phyloP scores from a whole-genome alignment of 2,888 invertebrate genomes.

The Orchesellides sinensis region DNA sequence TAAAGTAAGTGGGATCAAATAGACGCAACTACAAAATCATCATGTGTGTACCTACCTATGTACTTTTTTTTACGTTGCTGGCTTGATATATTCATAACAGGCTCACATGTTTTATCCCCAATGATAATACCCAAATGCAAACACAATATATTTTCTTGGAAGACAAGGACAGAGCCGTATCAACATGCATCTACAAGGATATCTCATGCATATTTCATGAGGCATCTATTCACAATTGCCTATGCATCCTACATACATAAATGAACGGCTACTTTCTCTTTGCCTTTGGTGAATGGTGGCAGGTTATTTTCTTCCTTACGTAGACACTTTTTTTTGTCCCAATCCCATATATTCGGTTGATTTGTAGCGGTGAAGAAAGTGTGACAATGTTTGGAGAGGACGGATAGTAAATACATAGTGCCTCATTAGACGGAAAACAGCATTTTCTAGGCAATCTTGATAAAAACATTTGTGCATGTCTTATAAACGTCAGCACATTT shows the following conservation, averaged over 20 bases:
- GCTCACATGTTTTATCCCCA: no score
- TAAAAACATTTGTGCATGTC: conserved; percentile 27
- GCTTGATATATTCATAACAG: no score
- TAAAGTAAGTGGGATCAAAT: no score
- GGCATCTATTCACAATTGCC: conserved; percentile 12
- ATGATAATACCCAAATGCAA: no score
- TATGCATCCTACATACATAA: not conserved
- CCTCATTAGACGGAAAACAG: conserved; percentile 51
- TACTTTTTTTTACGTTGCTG: no score
- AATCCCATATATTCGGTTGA: conserved; percentile 8
- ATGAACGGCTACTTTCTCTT: not conserved
- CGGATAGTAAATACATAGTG: conserved; percentile 55
- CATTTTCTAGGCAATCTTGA: conserved; percentile 41
- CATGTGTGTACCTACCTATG: no score
- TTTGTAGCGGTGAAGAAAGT: conserved; percentile 18
- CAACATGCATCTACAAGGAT: conserved; percentile 24
- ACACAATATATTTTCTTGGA: no score
- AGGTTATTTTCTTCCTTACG: not conserved
- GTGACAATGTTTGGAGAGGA: conserved; percentile 35
- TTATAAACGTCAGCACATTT: conserved; percentile 60
- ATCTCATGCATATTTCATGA: conserved; percentile 65
- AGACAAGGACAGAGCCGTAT: conserved; percentile 31
- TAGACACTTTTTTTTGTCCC: not conserved
- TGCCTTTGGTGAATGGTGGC: not conserved
- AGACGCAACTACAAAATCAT: no score